Evolutionary conservation across 2,888 invertebrate species (phyloP), one percentile per base, ranked within the genome.

Genomic region (Cotesia congregata): DNA sequence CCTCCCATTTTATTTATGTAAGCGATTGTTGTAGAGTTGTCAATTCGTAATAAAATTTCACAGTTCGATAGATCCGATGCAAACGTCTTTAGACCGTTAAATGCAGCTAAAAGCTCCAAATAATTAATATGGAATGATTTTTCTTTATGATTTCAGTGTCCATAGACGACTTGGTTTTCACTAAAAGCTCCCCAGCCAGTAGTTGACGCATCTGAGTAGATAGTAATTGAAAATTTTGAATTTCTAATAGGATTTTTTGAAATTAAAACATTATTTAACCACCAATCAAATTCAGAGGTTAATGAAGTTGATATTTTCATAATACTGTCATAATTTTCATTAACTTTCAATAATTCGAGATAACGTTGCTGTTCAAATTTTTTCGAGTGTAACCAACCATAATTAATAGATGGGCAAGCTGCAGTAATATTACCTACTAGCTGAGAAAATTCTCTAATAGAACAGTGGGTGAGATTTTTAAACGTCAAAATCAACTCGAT

Each of bases 361-460:
- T 76, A 79, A 67, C 80, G 78, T 41, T 69, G 9, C 12, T 77
- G 62, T 67, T 81, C 77, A 7, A 79, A 74, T 5, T 20, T 15
- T 73, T 80, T 82, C 0, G 78, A 75, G 39, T 80, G 74, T 4
- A 78, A 77, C 82, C 79, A 80, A 1, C 41, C 41, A 9, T 41
- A 41, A 41, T 41, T 41, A 41, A 41, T 41, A 7, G 41, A 6
- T 41, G 41, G 41, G 9, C 41, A 41, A 9, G 41, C 7, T 41
- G 41, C 41, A 41, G 41, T 41, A 7, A 41, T 41, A 7, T 41
- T 6, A 41, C 41, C 9, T 41, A 41, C 7, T 0, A 41, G 9
- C 1, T 41, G 41, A 7, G 81, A 79, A 77, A 82, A 81, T 6
- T 77, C 67, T 69, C 82, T 78, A 15, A 84, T 84, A 68, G 68